Evolutionary conservation across 2,888 invertebrate genomes (phyloP), one percentile per base, ranked within the genome.

Genomic region (Mechanitis mazaeus): DNA sequence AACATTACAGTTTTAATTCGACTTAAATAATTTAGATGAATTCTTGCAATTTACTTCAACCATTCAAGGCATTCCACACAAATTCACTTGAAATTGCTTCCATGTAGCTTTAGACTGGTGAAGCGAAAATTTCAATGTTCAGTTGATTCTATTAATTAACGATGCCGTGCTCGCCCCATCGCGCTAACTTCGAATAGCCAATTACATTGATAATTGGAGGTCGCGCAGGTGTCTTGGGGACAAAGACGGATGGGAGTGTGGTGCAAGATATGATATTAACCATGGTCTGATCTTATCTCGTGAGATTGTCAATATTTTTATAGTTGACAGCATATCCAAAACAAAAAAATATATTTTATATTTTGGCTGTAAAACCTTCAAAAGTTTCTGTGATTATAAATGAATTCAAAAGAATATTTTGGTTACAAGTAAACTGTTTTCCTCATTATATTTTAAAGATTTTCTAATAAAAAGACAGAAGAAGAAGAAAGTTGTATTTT

Each of bases 161-260:
- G 76, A 81, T 81, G 83, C 83, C 80, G 76, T 80, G 76, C 78
- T 79, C 83, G 81, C 81, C 75, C 80, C 81, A 82, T 85, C 80
- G 84, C 80, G 77, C 79, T 77, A 80, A 83, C 75, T 83, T 72
- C 87, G 86, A 87, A 88, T 88, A 84, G 86, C 87, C 88, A 89
- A 89, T 89, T 90, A 88, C 85, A 86, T 75, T 81, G 85, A 83
- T 88, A 89, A 90, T 90, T 88, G 87, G 81, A 79, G 84, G 85
- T 83, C 81, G 82, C 78, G 79, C 82, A 86, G 87, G 87, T 87
- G 84, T 83, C 86, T 84, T 76, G 73, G 72, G 75, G 79, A 83
- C 81, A 83, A 82, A 83, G 83, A 76, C 72, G 70, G 62, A 66
- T 62, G 70, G 63, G 56, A 46, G 65, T 50, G 62, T 66, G 75